These are phyloP conservation scores for Aproaerema taeniolella DNA, from an alignment of 2,888 invertebrate genomes.

Conservation along the genomic window DNA sequence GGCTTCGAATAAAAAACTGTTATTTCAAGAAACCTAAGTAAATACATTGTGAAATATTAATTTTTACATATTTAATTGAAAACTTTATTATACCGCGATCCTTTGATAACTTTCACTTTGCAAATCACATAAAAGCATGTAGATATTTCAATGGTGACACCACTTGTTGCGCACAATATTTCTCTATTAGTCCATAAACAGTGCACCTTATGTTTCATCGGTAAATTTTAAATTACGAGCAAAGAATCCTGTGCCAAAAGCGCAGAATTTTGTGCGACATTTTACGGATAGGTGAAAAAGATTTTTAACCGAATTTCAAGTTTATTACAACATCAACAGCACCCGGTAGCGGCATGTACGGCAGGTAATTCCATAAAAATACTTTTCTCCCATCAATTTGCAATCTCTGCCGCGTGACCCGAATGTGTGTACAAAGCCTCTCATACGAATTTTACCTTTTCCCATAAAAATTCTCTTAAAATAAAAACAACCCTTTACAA, in stretches of 20 bases:
- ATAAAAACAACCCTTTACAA: background rate
- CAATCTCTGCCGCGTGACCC: background rate
- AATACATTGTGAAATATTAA: too few relatives aligned
- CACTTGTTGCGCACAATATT: constrained; percentile 12
- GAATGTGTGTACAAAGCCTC: background rate
- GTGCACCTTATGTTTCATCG: background rate
- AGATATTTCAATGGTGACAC: constrained; percentile 7
- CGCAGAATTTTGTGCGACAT: too few relatives aligned
- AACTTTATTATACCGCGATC: too few relatives aligned
- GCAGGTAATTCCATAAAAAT: constrained; percentile 1
- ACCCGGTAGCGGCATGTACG: background rate
- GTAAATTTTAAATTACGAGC: too few relatives aligned
- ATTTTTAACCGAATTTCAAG: too few relatives aligned
- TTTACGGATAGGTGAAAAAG: too few relatives aligned
- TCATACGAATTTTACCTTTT: background rate
- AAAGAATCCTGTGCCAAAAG: too few relatives aligned
- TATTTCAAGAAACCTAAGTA: too few relatives aligned
- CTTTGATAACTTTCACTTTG: too few relatives aligned
- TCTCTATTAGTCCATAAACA: constrained; percentile 1
- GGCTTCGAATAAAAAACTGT: too few relatives aligned
- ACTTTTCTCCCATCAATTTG: background rate
- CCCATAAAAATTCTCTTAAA: background rate
- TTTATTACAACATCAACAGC: constrained; percentile 3
- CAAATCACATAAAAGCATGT: constrained; percentile 21
- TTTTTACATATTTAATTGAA: too few relatives aligned